These are phyloP conservation scores for Diadema setosum DNA, from an alignment of 35 echinoderm and acorn worm genomes.

Conservation along the genomic window DNA sequence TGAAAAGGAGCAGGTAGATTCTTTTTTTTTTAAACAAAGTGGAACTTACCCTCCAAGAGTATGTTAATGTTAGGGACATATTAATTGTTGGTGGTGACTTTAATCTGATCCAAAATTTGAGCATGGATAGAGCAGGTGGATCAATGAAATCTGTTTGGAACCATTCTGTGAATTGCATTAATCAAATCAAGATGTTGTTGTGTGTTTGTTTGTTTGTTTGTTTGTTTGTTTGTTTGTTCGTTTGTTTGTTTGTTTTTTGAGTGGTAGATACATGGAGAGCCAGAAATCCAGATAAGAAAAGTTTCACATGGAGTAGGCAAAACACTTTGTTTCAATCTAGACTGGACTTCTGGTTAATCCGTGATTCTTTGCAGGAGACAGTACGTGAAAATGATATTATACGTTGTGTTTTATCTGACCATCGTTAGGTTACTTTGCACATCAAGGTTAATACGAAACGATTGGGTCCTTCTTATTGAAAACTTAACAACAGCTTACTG, in stretches of 20 bases:
- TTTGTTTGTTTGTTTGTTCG: no score
- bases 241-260: no score
- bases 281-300: not conserved
- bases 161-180: not conserved
- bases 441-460: not conserved
- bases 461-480: not conserved
- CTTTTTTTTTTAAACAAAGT: not conserved
- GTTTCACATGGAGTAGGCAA: not conserved
- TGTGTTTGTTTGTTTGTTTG: no score
- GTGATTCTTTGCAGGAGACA: not conserved
- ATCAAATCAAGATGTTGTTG: not conserved
- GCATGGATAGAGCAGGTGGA: not conserved
- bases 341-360: not conserved
- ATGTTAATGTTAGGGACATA: not conserved
- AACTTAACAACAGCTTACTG: not conserved
- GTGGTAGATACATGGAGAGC: not conserved
- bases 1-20: not conserved
- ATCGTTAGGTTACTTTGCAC: not conserved
- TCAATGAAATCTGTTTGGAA: not conserved
- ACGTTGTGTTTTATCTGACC: not conserved
- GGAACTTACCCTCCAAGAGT: not conserved
- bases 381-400: not conserved
- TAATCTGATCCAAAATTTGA: not conserved
- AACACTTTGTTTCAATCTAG: not conserved
- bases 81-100: not conserved